Conservation (phyloP, 23 tunicate species). For the Corella eumyota region DNA sequence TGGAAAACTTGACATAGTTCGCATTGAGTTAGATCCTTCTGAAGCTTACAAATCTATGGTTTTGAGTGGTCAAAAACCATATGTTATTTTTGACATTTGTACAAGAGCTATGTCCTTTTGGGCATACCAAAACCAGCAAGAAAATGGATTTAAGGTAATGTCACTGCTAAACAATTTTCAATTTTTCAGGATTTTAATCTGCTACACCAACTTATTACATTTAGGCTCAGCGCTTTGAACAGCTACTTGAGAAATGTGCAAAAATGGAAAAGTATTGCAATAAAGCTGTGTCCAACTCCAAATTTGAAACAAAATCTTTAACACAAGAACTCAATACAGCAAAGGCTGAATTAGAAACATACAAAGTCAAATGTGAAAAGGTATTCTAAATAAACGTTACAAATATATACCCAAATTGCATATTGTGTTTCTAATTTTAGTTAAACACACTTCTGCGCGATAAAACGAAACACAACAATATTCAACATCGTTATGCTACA, state of each 20-base stretch:
- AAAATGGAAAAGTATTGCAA: constrained; percentile 52
- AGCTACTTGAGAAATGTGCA: constrained; percentile 25
- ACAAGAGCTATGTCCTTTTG: constrained; percentile 57
- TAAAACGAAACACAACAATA: too few species aligned
- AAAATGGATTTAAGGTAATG: constrained; percentile 44
- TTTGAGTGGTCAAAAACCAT: constrained; percentile 67
- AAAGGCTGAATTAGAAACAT: constrained; percentile 30
- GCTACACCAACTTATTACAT: background rate
- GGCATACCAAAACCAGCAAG: constrained; percentile 64
- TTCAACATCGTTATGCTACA: too few species aligned
- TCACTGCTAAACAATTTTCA: background rate
- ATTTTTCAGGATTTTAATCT: too few species aligned
- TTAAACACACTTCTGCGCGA: too few species aligned
- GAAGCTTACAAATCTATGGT: constrained; percentile 76
- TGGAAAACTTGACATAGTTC: constrained; percentile 57
- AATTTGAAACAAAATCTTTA: constrained; percentile 38
- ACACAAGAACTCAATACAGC: constrained; percentile 15
- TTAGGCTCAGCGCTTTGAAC: background rate
- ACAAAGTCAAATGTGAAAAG: constrained; percentile 40
- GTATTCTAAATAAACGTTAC: constrained; percentile 1
- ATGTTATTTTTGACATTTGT: constrained; percentile 61
- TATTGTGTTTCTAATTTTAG: too few species aligned
- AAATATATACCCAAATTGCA: too few species aligned
- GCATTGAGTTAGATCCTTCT: constrained; percentile 57
- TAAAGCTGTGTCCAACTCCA: constrained; percentile 33